Conservation (phyloP, 1,140 invertebrate genomes). For the Drosophila trapezifrons region DNA sequence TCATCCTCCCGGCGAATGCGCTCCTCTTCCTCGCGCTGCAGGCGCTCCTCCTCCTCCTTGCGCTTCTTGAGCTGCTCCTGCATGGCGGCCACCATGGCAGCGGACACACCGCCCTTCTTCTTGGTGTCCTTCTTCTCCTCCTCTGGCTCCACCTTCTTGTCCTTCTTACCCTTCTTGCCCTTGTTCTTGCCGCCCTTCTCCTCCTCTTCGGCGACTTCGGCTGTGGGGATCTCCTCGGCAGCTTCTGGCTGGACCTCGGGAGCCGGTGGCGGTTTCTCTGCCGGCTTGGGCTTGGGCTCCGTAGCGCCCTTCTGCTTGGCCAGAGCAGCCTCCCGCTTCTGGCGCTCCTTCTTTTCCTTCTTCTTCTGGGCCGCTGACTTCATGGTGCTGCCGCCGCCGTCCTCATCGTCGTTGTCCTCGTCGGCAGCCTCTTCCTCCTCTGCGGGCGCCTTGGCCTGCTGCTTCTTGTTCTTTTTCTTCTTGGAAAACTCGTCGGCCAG, state of each 20-base stretch:
- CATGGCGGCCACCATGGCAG: constrained; percentile 92
- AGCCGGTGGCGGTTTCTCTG: constrained; percentile 59
- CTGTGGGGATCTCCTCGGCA: constrained; percentile 83
- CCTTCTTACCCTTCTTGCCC: constrained; percentile 86
- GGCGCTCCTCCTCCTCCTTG: constrained; percentile 95
- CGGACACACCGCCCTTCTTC: constrained; percentile 90
- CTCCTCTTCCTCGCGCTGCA: constrained; percentile 92
- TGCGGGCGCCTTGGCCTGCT: constrained; percentile 42
- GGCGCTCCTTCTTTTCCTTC: constrained; percentile 93
- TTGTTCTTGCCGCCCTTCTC: constrained; percentile 85
- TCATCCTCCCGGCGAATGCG: constrained; percentile 90
- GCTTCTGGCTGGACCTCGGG: constrained; percentile 83
- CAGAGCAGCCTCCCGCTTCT: constrained; percentile 88
- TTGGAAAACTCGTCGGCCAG: constrained; percentile 85
- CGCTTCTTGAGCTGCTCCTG: constrained; percentile 94
- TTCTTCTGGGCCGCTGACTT: constrained; percentile 94
- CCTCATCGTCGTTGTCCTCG: constrained; percentile 85
- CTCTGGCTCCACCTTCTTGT: constrained; percentile 86
- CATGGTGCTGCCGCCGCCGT: constrained; percentile 87
- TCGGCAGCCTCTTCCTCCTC: constrained; percentile 64
- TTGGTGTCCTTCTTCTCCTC: constrained; percentile 84
- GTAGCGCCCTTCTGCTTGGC: constrained; percentile 85
- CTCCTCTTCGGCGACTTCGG: constrained; percentile 82
- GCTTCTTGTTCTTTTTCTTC: constrained; percentile 85
- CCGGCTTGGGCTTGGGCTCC: constrained; percentile 84